A percentile compares a stretch with the other conserved stretches of the same genome.
These are phyloP conservation scores for Physella acuta DNA, from an alignment of 1,140 invertebrate genomes.

Conservation along the genomic window DNA sequence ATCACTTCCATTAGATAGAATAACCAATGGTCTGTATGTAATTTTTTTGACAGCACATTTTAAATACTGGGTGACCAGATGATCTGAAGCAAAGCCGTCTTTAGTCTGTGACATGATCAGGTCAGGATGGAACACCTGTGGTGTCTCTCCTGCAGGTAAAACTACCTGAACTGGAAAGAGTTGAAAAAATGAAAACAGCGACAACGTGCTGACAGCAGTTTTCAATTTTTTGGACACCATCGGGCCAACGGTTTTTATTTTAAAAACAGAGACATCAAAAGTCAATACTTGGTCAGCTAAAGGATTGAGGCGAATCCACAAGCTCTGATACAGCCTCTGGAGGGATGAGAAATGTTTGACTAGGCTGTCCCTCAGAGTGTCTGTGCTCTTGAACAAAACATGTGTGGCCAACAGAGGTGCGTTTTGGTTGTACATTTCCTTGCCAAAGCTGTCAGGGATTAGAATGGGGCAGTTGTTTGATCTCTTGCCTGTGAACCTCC, in stretches of 20 bases:
- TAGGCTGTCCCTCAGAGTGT: neutral
- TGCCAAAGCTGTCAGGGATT: neutral
- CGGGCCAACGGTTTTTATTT: neutral
- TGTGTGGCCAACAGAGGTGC: neutral
- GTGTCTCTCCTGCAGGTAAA: neutral
- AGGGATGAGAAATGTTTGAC: neutral
- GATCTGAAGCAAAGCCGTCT: neutral
- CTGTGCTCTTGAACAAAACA: neutral
- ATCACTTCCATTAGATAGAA: slow-evolving; percentile 10
- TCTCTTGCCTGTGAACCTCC: neutral
- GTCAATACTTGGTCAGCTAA: neutral
- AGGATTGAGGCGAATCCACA: neutral
- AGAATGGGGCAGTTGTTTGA: neutral
- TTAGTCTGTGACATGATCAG: neutral
- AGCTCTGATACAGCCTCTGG: neutral
- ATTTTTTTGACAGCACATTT: neutral
- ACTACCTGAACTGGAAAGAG: neutral
- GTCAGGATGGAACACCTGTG: neutral
- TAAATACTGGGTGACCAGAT: neutral
- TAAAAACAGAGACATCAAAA: neutral
- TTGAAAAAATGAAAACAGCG: neutral
- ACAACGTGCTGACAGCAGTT: neutral
- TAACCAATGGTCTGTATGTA: slow-evolving; percentile 9
- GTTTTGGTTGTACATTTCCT: neutral
- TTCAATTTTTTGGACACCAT: neutral